Evolutionary conservation across 2,888 invertebrate genomes (phyloP).

Genomic region (Sturmia bella): DNA sequence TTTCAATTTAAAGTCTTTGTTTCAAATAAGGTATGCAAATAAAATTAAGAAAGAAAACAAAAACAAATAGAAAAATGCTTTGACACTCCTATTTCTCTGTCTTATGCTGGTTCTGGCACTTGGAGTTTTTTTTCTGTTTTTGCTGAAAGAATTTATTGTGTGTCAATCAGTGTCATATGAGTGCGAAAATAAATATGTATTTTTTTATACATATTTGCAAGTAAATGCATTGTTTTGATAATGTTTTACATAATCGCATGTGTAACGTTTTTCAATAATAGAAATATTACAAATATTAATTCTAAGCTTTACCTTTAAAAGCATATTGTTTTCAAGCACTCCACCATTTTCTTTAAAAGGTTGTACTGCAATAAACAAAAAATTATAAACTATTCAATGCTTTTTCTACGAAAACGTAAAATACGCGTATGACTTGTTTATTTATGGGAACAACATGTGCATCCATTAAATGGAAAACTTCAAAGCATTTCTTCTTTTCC

Average conservation of each 20-base stretch:
- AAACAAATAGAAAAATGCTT: constrained; percentile 28
- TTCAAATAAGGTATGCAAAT: constrained; percentile 8
- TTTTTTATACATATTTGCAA: constrained; percentile 55
- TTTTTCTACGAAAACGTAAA: constrained; percentile 18
- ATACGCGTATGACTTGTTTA: constrained; percentile 9
- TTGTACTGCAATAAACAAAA: background rate
- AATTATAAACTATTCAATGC: constrained; percentile 39
- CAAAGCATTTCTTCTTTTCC: constrained; percentile 33
- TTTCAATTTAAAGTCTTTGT: constrained; percentile 32
- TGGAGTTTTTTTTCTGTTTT: constrained; percentile 4
- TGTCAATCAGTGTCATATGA: constrained; percentile 64
- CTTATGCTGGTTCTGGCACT: constrained; percentile 40
- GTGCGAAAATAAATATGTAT: constrained; percentile 30
- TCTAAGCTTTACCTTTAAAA: constrained; percentile 16
- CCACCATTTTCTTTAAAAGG: background rate
- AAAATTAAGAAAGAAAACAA: background rate
- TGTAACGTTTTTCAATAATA: background rate
- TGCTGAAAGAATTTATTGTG: constrained; percentile 43
- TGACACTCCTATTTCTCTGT: constrained; percentile 51
- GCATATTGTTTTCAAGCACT: background rate
- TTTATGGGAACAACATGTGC: constrained; percentile 25
- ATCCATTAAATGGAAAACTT: constrained; percentile 17
- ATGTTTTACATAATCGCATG: constrained; percentile 4
- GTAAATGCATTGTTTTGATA: constrained; percentile 55
- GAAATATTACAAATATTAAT: background rate